Evolutionary conservation across 2,113 vertebrate genomes (phyloP), one percentile per base, ranked within the genome.

Genomic region (Clarias macrocephalus): DNA sequence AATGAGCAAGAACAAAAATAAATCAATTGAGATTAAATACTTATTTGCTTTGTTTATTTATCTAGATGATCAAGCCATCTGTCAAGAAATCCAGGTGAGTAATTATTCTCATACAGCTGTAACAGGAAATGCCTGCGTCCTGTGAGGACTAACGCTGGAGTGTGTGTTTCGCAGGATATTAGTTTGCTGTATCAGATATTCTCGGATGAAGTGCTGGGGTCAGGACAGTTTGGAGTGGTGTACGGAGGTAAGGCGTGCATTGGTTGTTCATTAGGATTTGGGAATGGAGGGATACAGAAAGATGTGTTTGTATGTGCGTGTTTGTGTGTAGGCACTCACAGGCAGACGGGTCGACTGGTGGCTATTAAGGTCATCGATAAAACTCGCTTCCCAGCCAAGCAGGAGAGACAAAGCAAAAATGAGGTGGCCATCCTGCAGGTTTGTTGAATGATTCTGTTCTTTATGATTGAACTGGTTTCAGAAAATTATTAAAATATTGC

Each of bases 281-380:
- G 62, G 8, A 2, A 11, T 54, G 28, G 33, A 37, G 33, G 33
- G 33, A 37, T 57, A 68, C 65, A 13, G 21, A 82, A 28, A 18
- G 19, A 5, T 85, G 59, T 86, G 63, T 54, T 2, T 48, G 33
- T 33, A 33, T 48, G 42, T 42, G 42, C 5, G 42, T 42, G 42
- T 42, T 42, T 90, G 33, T 83, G 75, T 48, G 54, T 87, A 96
- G 96, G 96, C 1, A 95, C 95, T 68, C 96, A 97, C 92, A 94
- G 96, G 80, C 95, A 95, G 91, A 95, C 96, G 0, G 94, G 96
- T 28, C 93, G 93, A 0, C 89, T 92, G 0, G 96, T 97, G 30
- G 96, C 96, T 0, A 93, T 97, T 12, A 97, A 97, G 77, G 96
- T 96, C 89, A 96, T 97, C 0, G 96, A 97, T 92, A 97, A 97